These are phyloP conservation scores for Ophthalmolycus amberensis DNA, from an alignment of 2,113 vertebrate genomes.

Conservation along the genomic window DNA sequence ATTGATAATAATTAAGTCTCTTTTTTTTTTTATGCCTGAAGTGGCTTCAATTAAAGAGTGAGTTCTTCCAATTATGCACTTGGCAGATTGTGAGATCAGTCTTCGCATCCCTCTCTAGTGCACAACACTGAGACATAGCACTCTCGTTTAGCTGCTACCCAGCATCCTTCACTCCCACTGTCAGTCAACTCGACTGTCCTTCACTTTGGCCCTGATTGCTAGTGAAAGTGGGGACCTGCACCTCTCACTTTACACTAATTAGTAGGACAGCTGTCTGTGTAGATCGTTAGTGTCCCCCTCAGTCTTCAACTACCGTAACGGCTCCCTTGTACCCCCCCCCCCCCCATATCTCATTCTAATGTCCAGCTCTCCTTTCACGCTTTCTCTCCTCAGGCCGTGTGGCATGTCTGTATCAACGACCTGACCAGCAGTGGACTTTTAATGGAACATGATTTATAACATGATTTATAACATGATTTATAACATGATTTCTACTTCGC, in stretches of 20 bases:
- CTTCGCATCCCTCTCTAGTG: slow-evolving; percentile 46
- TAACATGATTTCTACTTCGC: slow-evolving; percentile 12
- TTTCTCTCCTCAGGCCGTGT: slow-evolving; percentile 25
- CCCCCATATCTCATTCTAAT: slow-evolving; percentile 44
- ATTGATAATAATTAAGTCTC: slow-evolving; percentile 37
- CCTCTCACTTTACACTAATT: slow-evolving; percentile 53
- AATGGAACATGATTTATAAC: slow-evolving; percentile 41
- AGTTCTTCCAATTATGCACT: slow-evolving; percentile 46
- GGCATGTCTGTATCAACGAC: slow-evolving; percentile 39
- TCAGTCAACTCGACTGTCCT: slow-evolving; percentile 34
- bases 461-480: slow-evolving; percentile 36
- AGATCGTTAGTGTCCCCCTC: slow-evolving; percentile 52
- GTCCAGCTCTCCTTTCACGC: not conserved
- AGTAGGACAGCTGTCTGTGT: slow-evolving; percentile 43
- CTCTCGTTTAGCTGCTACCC: slow-evolving; percentile 17
- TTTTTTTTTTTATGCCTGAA: slow-evolving; percentile 21
- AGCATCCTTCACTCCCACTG: slow-evolving; percentile 31
- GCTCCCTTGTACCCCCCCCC: not conserved
- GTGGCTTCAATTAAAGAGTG: slow-evolving; percentile 46
- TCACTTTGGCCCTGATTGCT: slow-evolving; percentile 36
- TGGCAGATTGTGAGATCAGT: slow-evolving; percentile 50
- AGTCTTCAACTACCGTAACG: slow-evolving; percentile 47
- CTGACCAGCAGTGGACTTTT: slow-evolving; percentile 50
- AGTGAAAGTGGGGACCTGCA: slow-evolving; percentile 39
- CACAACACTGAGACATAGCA: slow-evolving; percentile 3